Evolutionary conservation across 1,140 invertebrate species (phyloP), one percentile per base, ranked within the genome.

Genomic region (Bombus soroeensis): DNA sequence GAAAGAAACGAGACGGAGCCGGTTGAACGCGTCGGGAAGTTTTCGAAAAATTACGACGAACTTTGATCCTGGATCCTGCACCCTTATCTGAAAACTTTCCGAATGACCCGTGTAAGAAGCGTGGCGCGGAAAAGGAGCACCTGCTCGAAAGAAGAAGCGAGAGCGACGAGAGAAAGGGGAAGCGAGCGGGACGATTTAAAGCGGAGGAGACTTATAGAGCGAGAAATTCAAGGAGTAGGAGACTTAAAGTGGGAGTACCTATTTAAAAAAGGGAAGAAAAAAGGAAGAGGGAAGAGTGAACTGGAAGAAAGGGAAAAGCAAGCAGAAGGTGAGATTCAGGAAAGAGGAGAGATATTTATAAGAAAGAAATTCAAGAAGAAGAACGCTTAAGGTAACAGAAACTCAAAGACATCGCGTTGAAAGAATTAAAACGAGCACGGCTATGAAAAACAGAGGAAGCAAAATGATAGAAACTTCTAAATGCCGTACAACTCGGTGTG

Each of bases 91-190:
- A 37, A 78, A 78, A 78, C 75, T 78, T 78, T 32, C 57, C 75
- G 75, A 78, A 64, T 78, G 75, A 78, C 57, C 75, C 75, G 75
- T 78, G 75, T 78, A 78, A 78, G 75, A 64, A 66, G 75, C 57
- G 53, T 34, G 28, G 57, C 39, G 18, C 37, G 37, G 75, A 62
- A 41, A 37, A 78, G 75, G 57, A 64, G 75, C 75, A 78, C 75
- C 75, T 78, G 75, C 59, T 78, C 28, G 37, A 22, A 39, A 25
- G 59, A 59, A 5, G 15, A 25, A 47, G 15, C 6, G 71, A 43
- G 28, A 13, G 39, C 39, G 25, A 28, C 47, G 53, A 39, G 37
- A 9, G 74, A 25, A 18, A 59, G 47, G 53, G 32, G 25, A 10
- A 18, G 34, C 18, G 53, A 28, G 34, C 25, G 53, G 25, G 37